Evolutionary conservation across 2,888 invertebrate genomes (phyloP).

Genomic region (Nomada ruficornis): DNA sequence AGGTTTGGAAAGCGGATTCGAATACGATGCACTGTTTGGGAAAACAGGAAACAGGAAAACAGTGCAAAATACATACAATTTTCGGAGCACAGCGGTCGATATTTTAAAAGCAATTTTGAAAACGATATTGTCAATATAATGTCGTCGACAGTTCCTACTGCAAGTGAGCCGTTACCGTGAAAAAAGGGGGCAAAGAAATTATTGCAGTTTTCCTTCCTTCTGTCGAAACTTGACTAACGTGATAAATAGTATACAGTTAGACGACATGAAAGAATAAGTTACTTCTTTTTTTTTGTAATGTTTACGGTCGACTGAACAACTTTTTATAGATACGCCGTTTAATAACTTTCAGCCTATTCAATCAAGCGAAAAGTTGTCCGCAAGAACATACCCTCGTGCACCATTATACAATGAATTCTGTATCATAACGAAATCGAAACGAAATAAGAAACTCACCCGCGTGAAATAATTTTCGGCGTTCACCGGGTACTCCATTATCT

Average conservation of each 20-base stretch:
- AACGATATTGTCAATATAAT: background rate
- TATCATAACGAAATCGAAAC: conserved; percentile 1
- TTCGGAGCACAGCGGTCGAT: background rate
- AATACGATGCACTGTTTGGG: background rate
- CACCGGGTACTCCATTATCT: conserved; percentile 46
- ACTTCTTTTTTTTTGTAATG: background rate
- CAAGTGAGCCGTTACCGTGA: background rate
- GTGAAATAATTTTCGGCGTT: conserved; percentile 51
- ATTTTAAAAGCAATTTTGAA: background rate
- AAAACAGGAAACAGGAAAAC: too few relatives aligned
- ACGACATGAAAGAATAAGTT: background rate
- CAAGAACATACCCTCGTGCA: background rate
- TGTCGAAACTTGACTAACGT: background rate
- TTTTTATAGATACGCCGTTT: conserved; percentile 4
- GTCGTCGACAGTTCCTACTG: background rate
- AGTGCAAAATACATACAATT: background rate
- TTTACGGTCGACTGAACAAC: conserved; percentile 16
- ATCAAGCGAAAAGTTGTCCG: background rate
- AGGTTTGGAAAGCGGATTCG: too few relatives aligned
- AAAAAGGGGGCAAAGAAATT: background rate
- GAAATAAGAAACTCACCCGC: conserved; percentile 52
- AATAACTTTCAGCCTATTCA: background rate
- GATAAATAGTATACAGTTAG: conserved; percentile 4
- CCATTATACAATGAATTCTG: conserved; percentile 1
- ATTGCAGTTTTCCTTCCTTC: background rate